phyloP scores from a whole-genome alignment of 2,797 vertebrate species.

The Poecilia gillii region DNA sequence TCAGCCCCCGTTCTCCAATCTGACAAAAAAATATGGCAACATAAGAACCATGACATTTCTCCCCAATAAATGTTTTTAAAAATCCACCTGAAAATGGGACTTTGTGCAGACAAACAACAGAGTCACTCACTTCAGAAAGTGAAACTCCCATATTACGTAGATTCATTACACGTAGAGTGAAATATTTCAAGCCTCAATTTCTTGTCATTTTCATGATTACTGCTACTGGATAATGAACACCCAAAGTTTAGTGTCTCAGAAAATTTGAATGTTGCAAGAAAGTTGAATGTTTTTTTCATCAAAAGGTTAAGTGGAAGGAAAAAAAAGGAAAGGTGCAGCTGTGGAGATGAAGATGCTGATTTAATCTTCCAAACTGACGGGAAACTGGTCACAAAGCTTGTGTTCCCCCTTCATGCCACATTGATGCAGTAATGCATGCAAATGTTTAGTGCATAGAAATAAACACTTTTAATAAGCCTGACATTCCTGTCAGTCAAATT shows the following conservation, averaged over 20 bases:
- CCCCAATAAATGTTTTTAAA: not conserved
- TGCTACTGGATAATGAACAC: not conserved
- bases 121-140: not conserved
- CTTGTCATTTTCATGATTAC: not conserved
- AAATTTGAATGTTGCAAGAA: not conserved
- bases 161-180: not conserved
- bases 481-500: too few species aligned
- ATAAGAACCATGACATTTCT: not conserved
- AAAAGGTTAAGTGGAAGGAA: not conserved
- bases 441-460: too few species aligned
- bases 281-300: not conserved
- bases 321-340: not conserved
- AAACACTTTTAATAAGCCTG: too few species aligned
- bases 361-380: not conserved
- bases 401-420: too few species aligned
- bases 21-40: slow-evolving; percentile 49
- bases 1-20: slow-evolving; percentile 84
- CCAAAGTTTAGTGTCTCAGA: not conserved
- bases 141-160: not conserved
- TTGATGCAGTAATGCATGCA: too few species aligned
- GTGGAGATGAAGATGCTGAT: not conserved
- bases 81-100: not conserved
- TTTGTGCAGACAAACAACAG: not conserved
- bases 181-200: not conserved
- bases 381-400: too few species aligned